These are phyloP conservation scores for Dissostichus mawsoni DNA, from an alignment of 2,113 vertebrate species.

Conservation along the genomic window DNA sequence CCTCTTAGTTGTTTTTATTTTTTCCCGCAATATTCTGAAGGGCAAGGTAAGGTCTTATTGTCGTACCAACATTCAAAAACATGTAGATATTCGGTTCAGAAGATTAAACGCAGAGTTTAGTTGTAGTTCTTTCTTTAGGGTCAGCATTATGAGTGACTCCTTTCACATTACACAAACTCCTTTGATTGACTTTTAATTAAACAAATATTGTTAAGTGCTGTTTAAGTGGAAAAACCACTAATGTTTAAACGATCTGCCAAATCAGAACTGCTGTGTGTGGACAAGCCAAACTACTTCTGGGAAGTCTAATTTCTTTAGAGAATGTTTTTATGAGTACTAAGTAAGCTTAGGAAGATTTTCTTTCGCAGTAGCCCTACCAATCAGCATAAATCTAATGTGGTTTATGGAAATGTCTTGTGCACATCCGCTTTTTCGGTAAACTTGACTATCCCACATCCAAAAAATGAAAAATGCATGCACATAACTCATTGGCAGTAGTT, in stretches of 20 bases:
- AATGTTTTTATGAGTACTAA: neutral
- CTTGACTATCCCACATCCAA: conserved; percentile 13
- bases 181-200: neutral
- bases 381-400: conserved; percentile 26
- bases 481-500: conserved; percentile 10
- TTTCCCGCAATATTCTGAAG: too few relatives aligned
- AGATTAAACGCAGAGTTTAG: neutral
- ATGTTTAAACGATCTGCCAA: conserved; percentile 2
- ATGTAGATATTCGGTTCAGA: neutral
- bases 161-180: neutral
- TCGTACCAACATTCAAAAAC: neutral
- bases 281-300: conserved; percentile 38
- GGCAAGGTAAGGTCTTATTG: too few relatives aligned
- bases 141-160: neutral
- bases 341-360: conserved; percentile 1
- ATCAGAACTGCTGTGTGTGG: conserved; percentile 24
- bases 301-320: conserved; percentile 18
- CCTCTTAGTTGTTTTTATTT: too few relatives aligned
- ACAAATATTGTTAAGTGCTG: neutral
- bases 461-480: conserved; percentile 18
- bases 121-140: neutral
- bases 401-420: conserved; percentile 6
- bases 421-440: conserved; percentile 29
- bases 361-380: conserved; percentile 29
- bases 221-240: conserved; percentile 5